Evolutionary conservation across 2,113 vertebrate genomes (phyloP), one percentile per base, ranked within the genome.

Genomic region (Urocynchramus pylzowi): DNA sequence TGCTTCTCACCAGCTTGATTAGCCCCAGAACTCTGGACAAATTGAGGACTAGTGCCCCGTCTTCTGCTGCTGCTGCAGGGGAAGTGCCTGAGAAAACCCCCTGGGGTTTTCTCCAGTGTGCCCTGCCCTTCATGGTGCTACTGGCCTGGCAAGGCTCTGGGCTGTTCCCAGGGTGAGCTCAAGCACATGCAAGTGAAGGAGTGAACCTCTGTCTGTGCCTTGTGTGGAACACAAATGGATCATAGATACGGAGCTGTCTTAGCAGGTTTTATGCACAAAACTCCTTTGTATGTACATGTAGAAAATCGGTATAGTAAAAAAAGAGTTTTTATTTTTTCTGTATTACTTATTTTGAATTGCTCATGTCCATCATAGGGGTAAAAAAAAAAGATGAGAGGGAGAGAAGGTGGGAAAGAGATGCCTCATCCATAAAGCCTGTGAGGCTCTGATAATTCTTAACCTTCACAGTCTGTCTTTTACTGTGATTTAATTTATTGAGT

Each of bases 11-110:
- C 81, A 85, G 23, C 16, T 52, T 81, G 27, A 42, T 67, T 68
- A 5, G 21, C 50, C 53, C 33, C 39, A 59, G 53, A 87, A 30
- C 45, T 81, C 35, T n/a, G 42, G 42, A 18, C 30, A 56, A 7
- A 44, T 0, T 8, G 10, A 41, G 39, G 35, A 67, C 33, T 18
- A 26, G 12, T 63, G 50, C 27, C 16, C 14, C 0, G 0, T 60
- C 20, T 75, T 24, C 27, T 67, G 15, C 41, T 75, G 18, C 22
- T 16, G 7, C 26, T 12, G 35, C 30, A 61, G 20, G 17, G 61
- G 14, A 68, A 83, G 22, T 64, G 33, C n/a, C 28, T 23, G 37
- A 73, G 65, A n/a, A n/a, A n/a, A n/a, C n/a, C 17, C 52, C 21
- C 16, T 3, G 3, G 35, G 35, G 1, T 28, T 56, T 94, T 17